These are phyloP conservation scores for Antrozous pallidus DNA, from an alignment of 2,797 vertebrate genomes.

Conservation along the genomic window DNA sequence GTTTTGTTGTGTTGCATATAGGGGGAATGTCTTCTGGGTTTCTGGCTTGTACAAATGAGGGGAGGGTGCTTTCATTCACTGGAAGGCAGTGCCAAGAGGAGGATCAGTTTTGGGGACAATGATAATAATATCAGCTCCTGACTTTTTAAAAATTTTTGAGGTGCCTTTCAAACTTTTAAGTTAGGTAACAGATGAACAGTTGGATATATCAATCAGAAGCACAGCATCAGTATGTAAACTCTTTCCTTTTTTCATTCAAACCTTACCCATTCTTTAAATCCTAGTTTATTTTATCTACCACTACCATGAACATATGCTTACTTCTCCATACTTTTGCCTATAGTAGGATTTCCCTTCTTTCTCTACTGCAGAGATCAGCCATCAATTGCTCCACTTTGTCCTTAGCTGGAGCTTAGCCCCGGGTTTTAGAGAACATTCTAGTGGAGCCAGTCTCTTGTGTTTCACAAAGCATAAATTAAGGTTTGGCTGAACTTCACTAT, in stretches of 20 bases:
- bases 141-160: background rate
- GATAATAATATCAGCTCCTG: background rate
- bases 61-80: background rate
- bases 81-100: background rate
- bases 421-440: constrained; percentile 19
- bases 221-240: background rate
- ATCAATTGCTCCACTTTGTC: background rate
- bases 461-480: constrained; percentile 49
- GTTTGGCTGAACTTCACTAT: background rate
- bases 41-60: background rate
- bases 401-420: background rate
- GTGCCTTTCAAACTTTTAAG: background rate
- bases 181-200: background rate
- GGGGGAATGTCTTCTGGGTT: background rate
- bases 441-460: background rate
- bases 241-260: background rate
- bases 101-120: background rate
- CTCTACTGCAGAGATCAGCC: background rate
- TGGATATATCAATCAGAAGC: background rate
- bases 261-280: background rate
- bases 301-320: background rate
- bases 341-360: background rate
- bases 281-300: background rate
- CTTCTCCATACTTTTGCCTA: background rate
- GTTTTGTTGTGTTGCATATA: background rate